Conservation (phyloP, 2,113 vertebrate species). For the Siphamia tubifer region DNA sequence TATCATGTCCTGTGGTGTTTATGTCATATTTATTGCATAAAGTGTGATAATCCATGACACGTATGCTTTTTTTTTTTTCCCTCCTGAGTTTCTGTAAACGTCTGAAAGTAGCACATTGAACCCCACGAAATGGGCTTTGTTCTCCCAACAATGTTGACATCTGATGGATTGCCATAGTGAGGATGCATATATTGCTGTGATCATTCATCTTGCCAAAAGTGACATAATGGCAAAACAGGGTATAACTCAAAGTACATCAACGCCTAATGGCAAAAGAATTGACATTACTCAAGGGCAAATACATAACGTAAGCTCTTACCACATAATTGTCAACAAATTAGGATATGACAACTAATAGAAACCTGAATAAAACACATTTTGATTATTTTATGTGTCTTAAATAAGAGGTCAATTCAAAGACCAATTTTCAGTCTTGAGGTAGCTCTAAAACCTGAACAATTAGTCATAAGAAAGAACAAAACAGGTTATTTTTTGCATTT, state of each 20-base stretch:
- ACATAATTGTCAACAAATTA: slow-evolving; percentile 24
- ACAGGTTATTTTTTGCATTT: too few relatives aligned
- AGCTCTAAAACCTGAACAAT: too few relatives aligned
- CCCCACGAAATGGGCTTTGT: neutral
- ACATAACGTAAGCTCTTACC: neutral
- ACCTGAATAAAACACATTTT: too few relatives aligned
- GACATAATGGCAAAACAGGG: slow-evolving; percentile 63
- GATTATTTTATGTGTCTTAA: too few relatives aligned
- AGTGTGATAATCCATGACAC: neutral
- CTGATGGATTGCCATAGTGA: slow-evolving; percentile 72
- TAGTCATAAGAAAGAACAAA: too few relatives aligned
- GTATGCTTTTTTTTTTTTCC: neutral
- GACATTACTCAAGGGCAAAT: slow-evolving; percentile 53
- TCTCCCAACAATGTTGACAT: slow-evolving; percentile 23
- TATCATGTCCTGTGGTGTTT: neutral
- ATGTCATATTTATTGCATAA: neutral
- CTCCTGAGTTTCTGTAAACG: neutral
- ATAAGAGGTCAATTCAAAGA: too few relatives aligned
- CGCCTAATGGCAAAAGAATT: slow-evolving; percentile 39
- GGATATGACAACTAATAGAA: slow-evolving; percentile 3
- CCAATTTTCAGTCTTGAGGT: too few relatives aligned
- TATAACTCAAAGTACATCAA: slow-evolving; percentile 68
- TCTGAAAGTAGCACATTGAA: neutral
- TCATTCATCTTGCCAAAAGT: slow-evolving; percentile 77
- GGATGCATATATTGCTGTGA: slow-evolving; percentile 71